These are phyloP conservation scores for Hipposideros armiger DNA, from an alignment of 2,113 vertebrate species.

Conservation along the genomic window DNA sequence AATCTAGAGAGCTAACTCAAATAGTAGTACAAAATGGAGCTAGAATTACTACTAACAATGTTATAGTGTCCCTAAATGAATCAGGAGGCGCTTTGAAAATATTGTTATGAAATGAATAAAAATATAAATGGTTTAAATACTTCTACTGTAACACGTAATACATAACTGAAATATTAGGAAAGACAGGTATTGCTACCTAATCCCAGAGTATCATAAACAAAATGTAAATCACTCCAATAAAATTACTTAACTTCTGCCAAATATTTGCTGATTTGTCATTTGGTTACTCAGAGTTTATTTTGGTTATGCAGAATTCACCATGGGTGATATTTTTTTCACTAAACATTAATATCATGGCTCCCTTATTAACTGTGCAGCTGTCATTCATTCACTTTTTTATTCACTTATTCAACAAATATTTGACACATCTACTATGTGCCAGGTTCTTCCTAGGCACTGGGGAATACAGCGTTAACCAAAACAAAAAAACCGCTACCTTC, in stretches of 20 bases:
- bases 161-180: slow-evolving; percentile 53
- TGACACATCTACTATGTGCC: neutral
- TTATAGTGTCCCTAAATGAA: neutral
- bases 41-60: slow-evolving; percentile 45
- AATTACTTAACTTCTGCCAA: slow-evolving; percentile 46
- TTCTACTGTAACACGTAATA: slow-evolving; percentile 19
- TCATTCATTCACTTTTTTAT: neutral
- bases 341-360: neutral
- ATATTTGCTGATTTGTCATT: slow-evolving; percentile 49
- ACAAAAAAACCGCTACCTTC: neutral
- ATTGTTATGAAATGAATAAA: slow-evolving; percentile 16
- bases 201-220: slow-evolving; percentile 51
- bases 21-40: neutral
- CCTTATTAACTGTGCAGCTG: neutral
- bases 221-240: slow-evolving; percentile 47
- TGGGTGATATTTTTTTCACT: neutral
- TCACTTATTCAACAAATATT: neutral
- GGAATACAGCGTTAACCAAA: neutral
- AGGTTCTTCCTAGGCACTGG: neutral
- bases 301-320: neutral
- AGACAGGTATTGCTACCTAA: slow-evolving; percentile 48
- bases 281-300: neutral
- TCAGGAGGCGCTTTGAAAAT: slow-evolving; percentile 4
- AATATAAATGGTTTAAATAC: slow-evolving; percentile 41
- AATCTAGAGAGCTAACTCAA: neutral